Evolutionary conservation across 2,797 vertebrate genomes (phyloP).

Genomic region (Cygnus olor): DNA sequence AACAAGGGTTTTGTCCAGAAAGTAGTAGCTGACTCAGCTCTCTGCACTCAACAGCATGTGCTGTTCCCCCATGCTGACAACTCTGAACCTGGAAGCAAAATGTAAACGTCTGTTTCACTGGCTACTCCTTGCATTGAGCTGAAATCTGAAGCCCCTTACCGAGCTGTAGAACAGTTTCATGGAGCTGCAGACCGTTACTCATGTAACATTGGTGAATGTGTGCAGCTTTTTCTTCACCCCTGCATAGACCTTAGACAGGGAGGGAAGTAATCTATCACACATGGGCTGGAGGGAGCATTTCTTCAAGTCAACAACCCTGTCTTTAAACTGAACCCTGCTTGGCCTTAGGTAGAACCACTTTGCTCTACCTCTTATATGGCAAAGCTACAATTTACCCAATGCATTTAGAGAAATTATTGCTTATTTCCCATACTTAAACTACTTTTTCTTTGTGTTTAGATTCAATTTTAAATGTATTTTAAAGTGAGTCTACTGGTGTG

Average conservation of each 20-base stretch:
- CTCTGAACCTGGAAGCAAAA: neutral
- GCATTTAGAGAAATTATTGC: neutral
- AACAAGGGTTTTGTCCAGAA: neutral
- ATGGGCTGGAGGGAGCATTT: neutral
- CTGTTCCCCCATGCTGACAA: neutral
- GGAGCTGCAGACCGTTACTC: neutral
- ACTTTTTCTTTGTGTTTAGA: neutral
- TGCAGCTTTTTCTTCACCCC: neutral
- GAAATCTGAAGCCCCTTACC: neutral
- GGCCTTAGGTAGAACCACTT: too few species aligned
- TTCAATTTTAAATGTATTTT: neutral
- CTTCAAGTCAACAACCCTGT: neutral
- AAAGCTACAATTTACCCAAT: neutral
- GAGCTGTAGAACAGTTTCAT: neutral
- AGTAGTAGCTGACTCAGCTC: neutral
- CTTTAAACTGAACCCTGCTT: neutral
- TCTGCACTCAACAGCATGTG: neutral
- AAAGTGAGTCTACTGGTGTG: neutral
- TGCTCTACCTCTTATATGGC: neutral
- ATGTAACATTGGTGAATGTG: neutral
- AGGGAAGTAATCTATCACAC: neutral
- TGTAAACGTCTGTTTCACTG: neutral
- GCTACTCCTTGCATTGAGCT: neutral
- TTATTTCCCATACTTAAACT: neutral
- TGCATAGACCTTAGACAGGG: neutral